Evolutionary conservation across 2,113 vertebrate genomes (phyloP).

Genomic region (Esox niger): DNA sequence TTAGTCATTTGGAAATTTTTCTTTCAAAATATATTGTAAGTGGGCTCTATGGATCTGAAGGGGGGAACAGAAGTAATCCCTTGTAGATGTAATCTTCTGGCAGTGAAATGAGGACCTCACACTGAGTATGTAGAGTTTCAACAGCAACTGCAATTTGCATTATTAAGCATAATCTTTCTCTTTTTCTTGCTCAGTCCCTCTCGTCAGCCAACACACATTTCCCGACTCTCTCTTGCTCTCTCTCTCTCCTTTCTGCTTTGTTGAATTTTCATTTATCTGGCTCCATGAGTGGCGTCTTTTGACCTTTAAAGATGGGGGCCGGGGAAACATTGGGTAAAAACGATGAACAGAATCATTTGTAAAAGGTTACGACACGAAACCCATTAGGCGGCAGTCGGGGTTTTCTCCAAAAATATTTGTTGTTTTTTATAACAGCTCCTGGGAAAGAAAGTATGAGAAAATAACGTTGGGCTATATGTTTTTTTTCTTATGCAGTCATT

Average conservation of each 20-base stretch:
- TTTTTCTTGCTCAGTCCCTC: neutral
- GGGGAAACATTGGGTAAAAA: slow-evolving; percentile 28
- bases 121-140: too few species aligned
- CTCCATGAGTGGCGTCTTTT: slow-evolving; percentile 33
- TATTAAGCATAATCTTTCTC: too few species aligned
- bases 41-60: too few species aligned
- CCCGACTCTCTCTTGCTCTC: neutral
- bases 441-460: neutral
- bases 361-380: slow-evolving; percentile 37
- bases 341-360: slow-evolving; percentile 40
- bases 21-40: too few species aligned
- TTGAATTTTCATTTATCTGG: slow-evolving; percentile 44
- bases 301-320: slow-evolving; percentile 42
- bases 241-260: slow-evolving; percentile 24
- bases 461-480: neutral
- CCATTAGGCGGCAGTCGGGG: slow-evolving; percentile 21
- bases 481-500: neutral
- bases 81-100: too few species aligned
- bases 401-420: slow-evolving; percentile 17
- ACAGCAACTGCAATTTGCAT: too few species aligned
- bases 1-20: too few species aligned
- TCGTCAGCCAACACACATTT: neutral
- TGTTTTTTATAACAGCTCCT: neutral
- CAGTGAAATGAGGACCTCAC: too few species aligned
- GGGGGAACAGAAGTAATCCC: too few species aligned